Evolutionary conservation across 2,113 vertebrate species (phyloP), one percentile per base, ranked within the genome.

Genomic region (Protobothrops mucrosquamatus): DNA sequence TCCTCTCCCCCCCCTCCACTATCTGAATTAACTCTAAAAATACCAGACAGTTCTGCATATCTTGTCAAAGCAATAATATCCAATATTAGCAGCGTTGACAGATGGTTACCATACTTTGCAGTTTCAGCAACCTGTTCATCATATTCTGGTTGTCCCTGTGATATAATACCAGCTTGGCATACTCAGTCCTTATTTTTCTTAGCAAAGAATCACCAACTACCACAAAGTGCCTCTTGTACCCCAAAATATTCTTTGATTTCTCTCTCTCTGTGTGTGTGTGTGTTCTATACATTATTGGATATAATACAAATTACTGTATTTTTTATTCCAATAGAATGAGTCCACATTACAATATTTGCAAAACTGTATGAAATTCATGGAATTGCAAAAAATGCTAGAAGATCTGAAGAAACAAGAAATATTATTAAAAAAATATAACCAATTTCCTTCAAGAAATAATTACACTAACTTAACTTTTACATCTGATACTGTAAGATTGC

Each of bases 321-420:
- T 0, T 56, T 87, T 94, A 14, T 96, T 94, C 59, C 54, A 91
- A 91, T 93, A 99, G 98, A 94, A 97, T 90, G 98, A 98, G 93
- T 89, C 99, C 91, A 98, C 99, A 95, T 15, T 94, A 46, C 97
- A 98, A 87, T 98, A 97, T 69, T 97, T 98, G 93, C 97, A 98
- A 34, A 98, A 99, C 85, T 97, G 97, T 94, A 98, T 98, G 93
- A 98, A 97, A 59, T 97, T 99, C 93, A 96, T 97, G 96, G 98
- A 98, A 94, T 97, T 99, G 43, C 98, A 99, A 96, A 97, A 93
- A 91, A 98, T 96, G 0, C 93, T 99, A 61, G 85, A 97, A 14
- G 95, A 97, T 20, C 95, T 99, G 95, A 96, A 98, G 94, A 96
- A 97, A 93, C 94, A 97, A 46, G 97, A 98, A 95, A 95, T 93